Conservation (phyloP, 2,113 vertebrate species). For the Bambusicola thoracicus region DNA sequence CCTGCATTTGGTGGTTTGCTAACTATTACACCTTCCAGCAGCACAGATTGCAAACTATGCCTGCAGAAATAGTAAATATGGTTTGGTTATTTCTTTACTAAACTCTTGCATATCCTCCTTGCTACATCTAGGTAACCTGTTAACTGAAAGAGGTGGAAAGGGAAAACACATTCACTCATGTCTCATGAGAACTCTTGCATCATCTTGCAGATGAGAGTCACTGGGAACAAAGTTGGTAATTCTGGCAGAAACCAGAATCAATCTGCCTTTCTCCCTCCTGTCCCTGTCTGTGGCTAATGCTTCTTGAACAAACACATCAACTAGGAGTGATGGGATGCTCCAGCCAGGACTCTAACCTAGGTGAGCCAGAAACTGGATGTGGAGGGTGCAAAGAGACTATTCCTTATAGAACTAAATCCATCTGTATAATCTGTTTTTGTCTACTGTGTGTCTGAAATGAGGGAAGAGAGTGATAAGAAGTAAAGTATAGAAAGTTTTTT, state of each 20-base stretch:
- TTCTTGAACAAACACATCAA: neutral
- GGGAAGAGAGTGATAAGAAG: neutral
- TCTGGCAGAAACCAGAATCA: neutral
- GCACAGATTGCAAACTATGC: fast-evolving
- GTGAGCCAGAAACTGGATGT: neutral
- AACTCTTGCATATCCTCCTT: neutral
- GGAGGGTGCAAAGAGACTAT: neutral
- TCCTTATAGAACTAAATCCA: neutral
- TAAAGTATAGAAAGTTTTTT: neutral
- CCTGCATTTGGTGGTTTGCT: fast-evolving
- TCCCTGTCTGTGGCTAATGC: neutral
- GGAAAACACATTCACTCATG: neutral
- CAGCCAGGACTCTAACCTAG: neutral
- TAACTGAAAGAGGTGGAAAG: neutral
- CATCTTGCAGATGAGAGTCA: neutral
- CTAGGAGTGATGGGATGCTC: neutral
- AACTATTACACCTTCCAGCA: neutral
- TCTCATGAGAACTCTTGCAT: neutral
- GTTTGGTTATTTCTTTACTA: neutral
- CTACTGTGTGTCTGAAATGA: neutral
- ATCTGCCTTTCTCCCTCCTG: neutral
- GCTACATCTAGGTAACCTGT: neutral
- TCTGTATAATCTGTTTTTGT: neutral
- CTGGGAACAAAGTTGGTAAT: neutral
- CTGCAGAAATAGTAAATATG: neutral